Evolutionary conservation across 2,113 vertebrate species (phyloP).

Genomic region (Tychaedon coryphoeus): DNA sequence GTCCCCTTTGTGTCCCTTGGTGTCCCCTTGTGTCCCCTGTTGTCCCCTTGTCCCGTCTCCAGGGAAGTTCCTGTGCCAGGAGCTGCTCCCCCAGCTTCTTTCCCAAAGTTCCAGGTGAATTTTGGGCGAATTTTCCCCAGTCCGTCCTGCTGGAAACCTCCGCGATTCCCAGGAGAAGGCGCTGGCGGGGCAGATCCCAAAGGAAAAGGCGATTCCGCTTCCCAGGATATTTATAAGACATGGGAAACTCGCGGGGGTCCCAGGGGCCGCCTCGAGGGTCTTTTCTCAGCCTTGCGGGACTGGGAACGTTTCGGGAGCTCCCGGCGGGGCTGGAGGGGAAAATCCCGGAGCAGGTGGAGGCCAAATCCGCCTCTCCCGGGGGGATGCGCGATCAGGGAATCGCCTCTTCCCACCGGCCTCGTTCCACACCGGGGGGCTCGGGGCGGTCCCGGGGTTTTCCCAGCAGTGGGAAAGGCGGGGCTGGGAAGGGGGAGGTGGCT

Average conservation of each 20-base stretch:
- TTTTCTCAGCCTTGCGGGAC: background rate
- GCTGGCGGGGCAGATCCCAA: background rate
- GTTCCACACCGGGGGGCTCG: no score
- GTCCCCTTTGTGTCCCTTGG: background rate
- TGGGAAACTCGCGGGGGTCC: background rate
- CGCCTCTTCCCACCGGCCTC: background rate
- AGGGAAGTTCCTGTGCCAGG: background rate
- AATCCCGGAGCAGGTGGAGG: background rate
- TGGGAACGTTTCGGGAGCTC: background rate
- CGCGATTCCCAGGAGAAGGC: background rate
- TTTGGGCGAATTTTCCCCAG: background rate
- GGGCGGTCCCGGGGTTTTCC: background rate
- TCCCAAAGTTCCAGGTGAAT: background rate
- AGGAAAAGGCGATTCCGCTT: background rate
- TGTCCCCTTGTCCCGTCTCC: background rate
- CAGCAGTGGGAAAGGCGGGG: background rate
- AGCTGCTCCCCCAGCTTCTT: fast-evolving
- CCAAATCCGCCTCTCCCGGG: fast-evolving
- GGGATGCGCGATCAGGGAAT: background rate
- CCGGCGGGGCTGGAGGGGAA: fast-evolving
- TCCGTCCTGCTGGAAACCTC: fast-evolving
- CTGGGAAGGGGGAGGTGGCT: background rate
- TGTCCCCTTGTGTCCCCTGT: background rate
- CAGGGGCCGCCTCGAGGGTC: fast-evolving
- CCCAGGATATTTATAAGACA: slow-evolving; percentile 28